Base-by-base conservation (phyloP, 2,888 invertebrate genomes). In the Panopea generosa region DNA sequence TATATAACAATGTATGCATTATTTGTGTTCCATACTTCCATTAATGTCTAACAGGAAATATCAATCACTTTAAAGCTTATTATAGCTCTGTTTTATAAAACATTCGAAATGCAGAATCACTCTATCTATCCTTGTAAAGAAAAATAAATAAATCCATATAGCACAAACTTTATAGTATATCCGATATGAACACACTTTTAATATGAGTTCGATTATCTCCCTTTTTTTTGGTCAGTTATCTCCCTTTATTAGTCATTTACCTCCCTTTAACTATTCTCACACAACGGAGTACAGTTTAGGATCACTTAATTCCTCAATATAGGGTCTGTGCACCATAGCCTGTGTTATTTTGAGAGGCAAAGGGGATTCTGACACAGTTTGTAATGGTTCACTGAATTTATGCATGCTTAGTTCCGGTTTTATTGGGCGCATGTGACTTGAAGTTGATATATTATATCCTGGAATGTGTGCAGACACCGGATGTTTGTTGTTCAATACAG, bases 261-360 rank as follows among this genome's bases (percentile, higher is more conserved):
- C n/a, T n/a, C n/a, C n/a, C n/a, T n/a, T n/a, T n/a, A n/a, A n/a
- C 7, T 20, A 33, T 33, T 61, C 24, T 69, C 63, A 85, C 16
- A 84, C 85, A 61, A 84, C 84, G 22, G 84, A 85, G 53, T 73
- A 84, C 14, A 83, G 61, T 22, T 75, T 71, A 1, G 82, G 72
- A 50, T 83, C 83, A 66, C 79, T 70, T 2, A 77, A 69, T 22
- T 77, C 77, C 47, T 83, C 81, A 47, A 80, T 78, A 56, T 69
- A 77, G 27, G 84, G 82, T 76, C 77, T 76, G 53, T 84, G 85
- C 55, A 85, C 84, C 80, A 83, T 84, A 2, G 84, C 85, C 50
- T 77, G 81, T 11, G 84, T 85, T 40, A 84, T 73, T 16, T 73
- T 81, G 18, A 82, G 56, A 57, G 70, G 72, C 26, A 65, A 59